phyloP scores from a whole-genome alignment of 2,797 vertebrate species.

The Pangasius mekongensis region DNA sequence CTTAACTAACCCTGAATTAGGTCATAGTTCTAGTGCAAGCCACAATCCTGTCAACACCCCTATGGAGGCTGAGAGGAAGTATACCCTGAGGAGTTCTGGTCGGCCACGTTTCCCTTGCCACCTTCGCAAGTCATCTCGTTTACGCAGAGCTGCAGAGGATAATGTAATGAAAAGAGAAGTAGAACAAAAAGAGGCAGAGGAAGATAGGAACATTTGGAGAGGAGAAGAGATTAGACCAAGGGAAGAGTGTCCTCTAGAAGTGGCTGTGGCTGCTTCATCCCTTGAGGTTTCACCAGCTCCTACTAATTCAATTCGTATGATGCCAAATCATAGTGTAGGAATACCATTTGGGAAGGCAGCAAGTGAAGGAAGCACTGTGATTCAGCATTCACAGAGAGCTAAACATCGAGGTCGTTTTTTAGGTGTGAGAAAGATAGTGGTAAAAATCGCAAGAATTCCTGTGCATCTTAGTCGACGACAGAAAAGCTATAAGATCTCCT shows the following conservation, averaged over 20 bases:
- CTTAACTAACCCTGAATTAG: slow-evolving; percentile 73
- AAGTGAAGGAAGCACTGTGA: slow-evolving; percentile 31
- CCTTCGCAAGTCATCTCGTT: slow-evolving; percentile 84
- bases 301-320: slow-evolving; percentile 29
- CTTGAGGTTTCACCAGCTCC: slow-evolving; percentile 45
- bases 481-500: slow-evolving; percentile 98
- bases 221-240: slow-evolving; percentile 46
- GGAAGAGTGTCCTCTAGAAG: slow-evolving; percentile 66
- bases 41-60: slow-evolving; percentile 72
- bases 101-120: slow-evolving; percentile 93
- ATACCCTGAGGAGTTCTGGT: slow-evolving; percentile 91
- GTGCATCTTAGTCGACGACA: slow-evolving; percentile 92
- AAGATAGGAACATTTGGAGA: slow-evolving; percentile 57
- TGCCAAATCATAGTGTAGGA: slow-evolving; percentile 50
- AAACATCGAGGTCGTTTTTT: slow-evolving; percentile 78
- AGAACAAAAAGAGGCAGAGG: slow-evolving; percentile 63
- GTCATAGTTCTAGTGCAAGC: slow-evolving; percentile 66
- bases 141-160: slow-evolving; percentile 76
- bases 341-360: slow-evolving; percentile 31
- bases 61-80: slow-evolving; percentile 89
- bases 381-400: slow-evolving; percentile 46
- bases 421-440: slow-evolving; percentile 90
- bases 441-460: slow-evolving; percentile 95
- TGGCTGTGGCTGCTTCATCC: slow-evolving; percentile 54
- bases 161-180: slow-evolving; percentile 66